Conservation (phyloP, 2,888 invertebrate species). For the Callosobruchus maculatus region DNA sequence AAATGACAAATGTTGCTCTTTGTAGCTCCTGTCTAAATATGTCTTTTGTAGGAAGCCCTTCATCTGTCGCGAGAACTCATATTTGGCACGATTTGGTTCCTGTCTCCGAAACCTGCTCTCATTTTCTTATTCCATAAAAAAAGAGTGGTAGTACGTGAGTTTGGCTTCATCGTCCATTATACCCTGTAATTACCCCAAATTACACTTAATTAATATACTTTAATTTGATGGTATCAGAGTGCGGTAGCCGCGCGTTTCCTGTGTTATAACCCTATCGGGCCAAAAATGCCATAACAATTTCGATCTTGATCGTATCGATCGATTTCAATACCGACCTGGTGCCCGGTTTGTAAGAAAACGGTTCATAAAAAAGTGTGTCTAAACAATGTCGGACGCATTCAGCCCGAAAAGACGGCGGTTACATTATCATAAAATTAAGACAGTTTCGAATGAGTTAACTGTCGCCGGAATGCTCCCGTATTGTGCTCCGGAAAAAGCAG, state of each 20-base stretch:
- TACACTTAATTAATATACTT: background rate
- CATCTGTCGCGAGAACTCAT: too few species aligned
- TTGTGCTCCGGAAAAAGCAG: too few species aligned
- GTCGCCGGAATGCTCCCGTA: background rate
- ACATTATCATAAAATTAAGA: background rate
- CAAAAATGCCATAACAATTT: background rate
- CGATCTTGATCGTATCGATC: background rate
- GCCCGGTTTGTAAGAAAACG: too few species aligned
- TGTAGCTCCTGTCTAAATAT: too few species aligned
- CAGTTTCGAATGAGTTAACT: background rate
- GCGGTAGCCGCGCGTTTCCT: background rate
- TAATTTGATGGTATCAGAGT: background rate
- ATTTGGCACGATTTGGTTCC: background rate
- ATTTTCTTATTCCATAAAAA: background rate
- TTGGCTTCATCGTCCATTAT: background rate
- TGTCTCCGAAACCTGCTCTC: background rate
- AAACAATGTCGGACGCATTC: background rate
- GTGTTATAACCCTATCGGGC: background rate
- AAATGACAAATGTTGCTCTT: too few species aligned
- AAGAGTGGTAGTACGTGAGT: background rate
- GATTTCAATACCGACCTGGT: background rate
- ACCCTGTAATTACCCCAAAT: background rate
- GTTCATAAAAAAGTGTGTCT: background rate
- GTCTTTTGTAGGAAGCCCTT: too few species aligned
- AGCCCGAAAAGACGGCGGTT: background rate